Percentiles rank a stretch among this genome's conserved stretches.
Conservation (phyloP, 2,888 invertebrate genomes). For the Elmis aenea region DNA sequence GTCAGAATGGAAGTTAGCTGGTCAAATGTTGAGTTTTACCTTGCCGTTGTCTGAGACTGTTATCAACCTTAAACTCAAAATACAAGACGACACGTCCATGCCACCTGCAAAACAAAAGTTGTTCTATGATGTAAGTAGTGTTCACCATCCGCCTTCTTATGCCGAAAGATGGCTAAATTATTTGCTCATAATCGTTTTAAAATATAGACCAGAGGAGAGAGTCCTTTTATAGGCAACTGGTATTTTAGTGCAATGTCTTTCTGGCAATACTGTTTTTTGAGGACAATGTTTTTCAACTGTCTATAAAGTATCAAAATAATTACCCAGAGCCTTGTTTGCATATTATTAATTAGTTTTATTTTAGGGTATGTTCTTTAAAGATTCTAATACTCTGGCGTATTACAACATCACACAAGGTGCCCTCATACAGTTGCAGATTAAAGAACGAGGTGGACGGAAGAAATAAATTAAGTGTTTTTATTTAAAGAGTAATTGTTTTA, state of each 20-base stretch:
- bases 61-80: constrained; percentile 80
- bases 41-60: constrained; percentile 74
- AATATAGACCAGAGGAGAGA: no score
- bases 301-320: no score
- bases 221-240: no score
- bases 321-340: neutral
- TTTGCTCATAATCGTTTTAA: no score
- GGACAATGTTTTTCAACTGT: no score
- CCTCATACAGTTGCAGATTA: constrained; percentile 82
- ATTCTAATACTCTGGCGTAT: constrained; percentile 89
- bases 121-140: constrained; percentile 72
- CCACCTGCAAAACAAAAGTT: constrained; percentile 97
- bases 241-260: no score
- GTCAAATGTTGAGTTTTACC: constrained; percentile 76
- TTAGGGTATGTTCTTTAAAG: constrained; percentile 97
- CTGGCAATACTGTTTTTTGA: no score
- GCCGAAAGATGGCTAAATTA: no score
- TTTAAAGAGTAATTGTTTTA: neutral
- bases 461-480: constrained; percentile 57
- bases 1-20: constrained; percentile 91
- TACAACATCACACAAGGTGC: constrained; percentile 89
- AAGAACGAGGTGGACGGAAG: constrained; percentile 96
- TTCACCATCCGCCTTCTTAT: neutral
- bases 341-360: constrained; percentile 33
- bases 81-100: constrained; percentile 84